Evolutionary conservation across 2,113 vertebrate genomes (phyloP).

Genomic region (Micronycteris hirsuta): DNA sequence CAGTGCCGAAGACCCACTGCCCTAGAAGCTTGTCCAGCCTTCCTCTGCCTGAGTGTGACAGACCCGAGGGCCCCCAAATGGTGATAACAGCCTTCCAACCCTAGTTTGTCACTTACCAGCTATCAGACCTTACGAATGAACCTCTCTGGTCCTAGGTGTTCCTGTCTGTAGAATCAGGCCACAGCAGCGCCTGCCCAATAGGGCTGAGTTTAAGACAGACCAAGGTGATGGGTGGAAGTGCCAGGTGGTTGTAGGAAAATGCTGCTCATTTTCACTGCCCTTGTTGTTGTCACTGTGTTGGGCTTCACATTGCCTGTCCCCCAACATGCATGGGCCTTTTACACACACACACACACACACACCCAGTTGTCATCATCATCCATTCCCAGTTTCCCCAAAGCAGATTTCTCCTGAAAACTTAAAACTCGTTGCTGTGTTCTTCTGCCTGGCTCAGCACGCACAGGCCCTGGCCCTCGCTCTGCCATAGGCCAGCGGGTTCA

Average conservation of each 20-base stretch:
- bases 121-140: not conserved
- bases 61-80: not conserved
- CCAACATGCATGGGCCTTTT: not conserved
- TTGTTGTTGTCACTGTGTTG: not conserved
- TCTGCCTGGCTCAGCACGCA: fast-evolving
- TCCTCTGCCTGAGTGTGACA: not conserved
- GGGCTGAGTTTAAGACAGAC: not conserved
- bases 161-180: not conserved
- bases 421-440: not conserved
- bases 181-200: not conserved
- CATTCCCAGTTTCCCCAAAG: not conserved
- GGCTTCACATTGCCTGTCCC: not conserved
- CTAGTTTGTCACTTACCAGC: not conserved
- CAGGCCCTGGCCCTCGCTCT: not conserved
- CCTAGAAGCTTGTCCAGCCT: not conserved
- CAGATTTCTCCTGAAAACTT: not conserved
- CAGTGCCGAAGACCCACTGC: not conserved
- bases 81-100: not conserved
- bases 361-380: not conserved
- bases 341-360: not conserved
- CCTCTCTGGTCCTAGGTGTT: not conserved
- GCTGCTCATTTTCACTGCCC: fast-evolving
- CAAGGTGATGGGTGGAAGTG: fast-evolving
- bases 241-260: fast-evolving
- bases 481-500: not conserved